Evolutionary conservation across 2,797 vertebrate species (phyloP), one percentile per base, ranked within the genome.

Genomic region (Catamblyrhynchus diadema): DNA sequence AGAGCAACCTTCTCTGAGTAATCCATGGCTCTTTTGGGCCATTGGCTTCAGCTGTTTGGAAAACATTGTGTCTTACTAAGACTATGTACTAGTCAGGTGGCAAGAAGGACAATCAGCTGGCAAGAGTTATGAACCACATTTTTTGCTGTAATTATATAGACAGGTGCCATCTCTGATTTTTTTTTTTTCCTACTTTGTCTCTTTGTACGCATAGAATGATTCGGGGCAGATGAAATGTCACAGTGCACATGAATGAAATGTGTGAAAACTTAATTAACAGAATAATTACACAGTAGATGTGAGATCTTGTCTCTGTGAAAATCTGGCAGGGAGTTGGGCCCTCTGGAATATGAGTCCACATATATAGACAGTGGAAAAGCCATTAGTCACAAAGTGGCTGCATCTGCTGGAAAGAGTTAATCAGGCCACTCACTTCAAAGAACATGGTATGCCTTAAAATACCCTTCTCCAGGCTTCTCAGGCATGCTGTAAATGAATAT

Each of bases 261-360:
- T 85, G 57, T 86, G 88, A 91, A 95, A 87, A 74, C 72, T 83
- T 93, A 92, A 89, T 92, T 93, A 92, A 91, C 23, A 83, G 72
- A 81, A 82, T 86, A 91, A 92, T 92, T 93, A 10, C 42, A 41
- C 32, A 81, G 75, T 59, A 80, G 59, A 90, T 64, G 64, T 35
- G 39, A 54, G 41, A 77, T 85, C 44, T 78, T 73, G 20, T 64
- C 50, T 65, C 44, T 35, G 61, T 75, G 32, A 91, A 87, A 88
- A 85, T 59, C 72, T 93, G 73, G 9, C 59, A 81, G 85, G 30
- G 91, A 69, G 10, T 72, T 81, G 24, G 12, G 41, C 35, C 72
- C 79, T 81, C 10, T 54, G 33, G 42, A 91, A 15, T 81, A 59
- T 19, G 28, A 83, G 12, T 62, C 70, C 62, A 79, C 90, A 91